Base-by-base conservation (phyloP, 2,888 invertebrate species). In the Sesamia inferens region DNA sequence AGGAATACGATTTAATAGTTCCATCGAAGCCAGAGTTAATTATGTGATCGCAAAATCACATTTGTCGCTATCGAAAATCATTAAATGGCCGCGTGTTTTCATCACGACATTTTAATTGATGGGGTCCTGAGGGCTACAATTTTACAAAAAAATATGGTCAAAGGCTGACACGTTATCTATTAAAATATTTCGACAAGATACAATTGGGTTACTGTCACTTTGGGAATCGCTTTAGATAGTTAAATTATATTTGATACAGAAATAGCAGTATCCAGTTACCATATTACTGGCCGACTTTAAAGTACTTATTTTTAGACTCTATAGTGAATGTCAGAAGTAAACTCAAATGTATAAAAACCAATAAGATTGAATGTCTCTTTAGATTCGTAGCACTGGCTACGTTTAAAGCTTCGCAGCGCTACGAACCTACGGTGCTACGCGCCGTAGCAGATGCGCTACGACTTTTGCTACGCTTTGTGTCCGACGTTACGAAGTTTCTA, bases 21-120 rank as follows among this genome's bases (percentile, higher is more conserved):
- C 58, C 57, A 74, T 62, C 67, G 69, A 64, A 68, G 62, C 68
- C 68, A 55, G 71, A 71, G 71, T 78, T 78, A 76, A 81, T 86
- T 81, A 84, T 74, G 61, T 70, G 84, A 77, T 82, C 74, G 76
- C 64, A 67, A 77, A 84, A 86, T 85, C 68, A 73, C 65, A 76
- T 85, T 85, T 74, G 71, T 73, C 58, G 76, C 73, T 74, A 75
- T 76, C 69, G 74, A 58, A 75, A 75, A 83, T 75, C 74, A 74
- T 78, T 62, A 76, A 79, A 82, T 44, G 61, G 69, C 51, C 63
- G 57, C 48, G 22, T 71, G 83, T 83, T 74, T 76, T 67, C 71
- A 76, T 79, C 57, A 61, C 22, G 31, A 48, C 22, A 24, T 69
- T 71, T 63, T 71, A 71, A 83, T 64, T 66, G 63, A 65, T 57